Evolutionary conservation across 2,888 invertebrate species (phyloP).

Genomic region (Hirtodrosophila histrioides): DNA sequence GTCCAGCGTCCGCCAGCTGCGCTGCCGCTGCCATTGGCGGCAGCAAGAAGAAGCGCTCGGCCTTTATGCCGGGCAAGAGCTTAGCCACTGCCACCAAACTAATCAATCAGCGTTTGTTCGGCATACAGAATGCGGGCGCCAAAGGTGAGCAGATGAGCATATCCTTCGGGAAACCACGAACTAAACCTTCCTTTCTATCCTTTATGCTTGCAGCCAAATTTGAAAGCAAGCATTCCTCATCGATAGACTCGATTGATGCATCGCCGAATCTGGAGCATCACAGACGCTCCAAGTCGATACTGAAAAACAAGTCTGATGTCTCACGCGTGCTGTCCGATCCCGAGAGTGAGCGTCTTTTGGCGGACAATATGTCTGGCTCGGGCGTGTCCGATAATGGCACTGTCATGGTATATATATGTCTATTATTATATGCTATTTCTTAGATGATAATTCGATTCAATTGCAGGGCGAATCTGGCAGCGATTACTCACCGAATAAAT

Average conservation of each 20-base stretch:
- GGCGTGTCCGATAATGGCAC: slow-evolving; percentile 86
- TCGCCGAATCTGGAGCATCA: slow-evolving; percentile 88
- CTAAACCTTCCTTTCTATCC: no score
- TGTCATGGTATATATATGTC: slow-evolving; percentile 78
- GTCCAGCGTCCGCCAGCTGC: slow-evolving; percentile 21
- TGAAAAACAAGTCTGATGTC: slow-evolving; percentile 90
- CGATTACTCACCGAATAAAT: slow-evolving; percentile 87
- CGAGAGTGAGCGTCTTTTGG: slow-evolving; percentile 90
- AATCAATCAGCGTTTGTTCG: slow-evolving; percentile 90
- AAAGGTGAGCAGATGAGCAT: slow-evolving; percentile 76
- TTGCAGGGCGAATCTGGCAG: slow-evolving; percentile 88
- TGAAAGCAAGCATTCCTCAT: slow-evolving; percentile 88
- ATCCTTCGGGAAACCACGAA: no score
- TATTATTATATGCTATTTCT: not conserved
- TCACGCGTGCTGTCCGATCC: slow-evolving; percentile 87
- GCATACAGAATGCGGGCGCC: slow-evolving; percentile 85
- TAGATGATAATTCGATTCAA: not conserved
- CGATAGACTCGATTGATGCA: slow-evolving; percentile 89
- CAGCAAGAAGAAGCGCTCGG: slow-evolving; percentile 84
- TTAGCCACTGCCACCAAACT: slow-evolving; percentile 89
- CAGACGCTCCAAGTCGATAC: slow-evolving; percentile 89
- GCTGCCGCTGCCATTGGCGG: slow-evolving; percentile 64
- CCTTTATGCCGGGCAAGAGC: slow-evolving; percentile 88
- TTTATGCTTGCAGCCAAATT: slow-evolving; percentile 80
- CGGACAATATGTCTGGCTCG: slow-evolving; percentile 87